Conservation (phyloP, 2,797 vertebrate species). For the Danio albolineatus region DNA sequence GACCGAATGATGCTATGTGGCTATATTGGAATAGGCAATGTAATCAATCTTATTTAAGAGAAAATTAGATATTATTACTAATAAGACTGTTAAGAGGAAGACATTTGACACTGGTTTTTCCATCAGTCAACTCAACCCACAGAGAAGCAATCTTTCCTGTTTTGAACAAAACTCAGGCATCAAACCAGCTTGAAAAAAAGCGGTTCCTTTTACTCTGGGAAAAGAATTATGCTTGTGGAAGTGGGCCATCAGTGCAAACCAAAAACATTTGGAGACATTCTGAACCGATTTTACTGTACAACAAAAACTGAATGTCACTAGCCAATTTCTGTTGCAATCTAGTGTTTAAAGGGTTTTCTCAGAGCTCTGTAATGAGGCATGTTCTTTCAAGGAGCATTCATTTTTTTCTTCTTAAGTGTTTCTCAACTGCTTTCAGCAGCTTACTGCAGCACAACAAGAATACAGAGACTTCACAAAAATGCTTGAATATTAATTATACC, state of each 20-base stretch:
- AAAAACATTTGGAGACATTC: not conserved
- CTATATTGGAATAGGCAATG: not conserved
- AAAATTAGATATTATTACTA: not conserved
- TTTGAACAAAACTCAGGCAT: constrained; percentile 5
- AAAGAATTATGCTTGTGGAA: not conserved
- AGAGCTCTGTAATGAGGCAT: not conserved
- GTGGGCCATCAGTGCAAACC: not conserved
- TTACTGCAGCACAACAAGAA: not conserved
- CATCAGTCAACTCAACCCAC: constrained; percentile 21
- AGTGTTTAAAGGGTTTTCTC: not conserved
- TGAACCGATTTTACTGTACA: not conserved
- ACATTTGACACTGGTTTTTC: constrained; percentile 15
- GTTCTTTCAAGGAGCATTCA: too few species aligned
- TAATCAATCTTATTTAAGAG: not conserved
- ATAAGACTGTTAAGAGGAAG: not conserved
- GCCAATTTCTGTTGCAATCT: not conserved
- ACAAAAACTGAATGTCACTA: not conserved
- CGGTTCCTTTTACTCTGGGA: not conserved
- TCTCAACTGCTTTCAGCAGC: not conserved
- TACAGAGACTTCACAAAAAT: not conserved
- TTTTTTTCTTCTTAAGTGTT: not conserved
- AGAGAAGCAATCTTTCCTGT: constrained; percentile 27
- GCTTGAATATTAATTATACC: not conserved
- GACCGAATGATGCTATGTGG: not conserved
- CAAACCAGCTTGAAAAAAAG: not conserved